Conservation (phyloP, 2,888 invertebrate genomes). For the Torymus texanus region DNA sequence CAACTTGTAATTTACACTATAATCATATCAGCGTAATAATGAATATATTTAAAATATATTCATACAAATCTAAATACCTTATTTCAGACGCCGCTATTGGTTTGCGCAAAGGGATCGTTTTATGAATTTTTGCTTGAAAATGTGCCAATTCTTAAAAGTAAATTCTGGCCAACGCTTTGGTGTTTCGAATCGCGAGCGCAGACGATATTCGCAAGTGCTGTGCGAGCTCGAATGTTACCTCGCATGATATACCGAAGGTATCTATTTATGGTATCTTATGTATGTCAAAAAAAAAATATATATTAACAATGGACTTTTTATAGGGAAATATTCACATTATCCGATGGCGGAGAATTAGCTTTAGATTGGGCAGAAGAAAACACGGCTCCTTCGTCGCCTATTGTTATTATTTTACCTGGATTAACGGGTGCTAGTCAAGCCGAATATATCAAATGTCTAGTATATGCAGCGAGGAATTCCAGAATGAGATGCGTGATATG, state of each 20-base stretch:
- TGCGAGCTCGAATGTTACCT: slow-evolving; percentile 80
- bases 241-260: slow-evolving; percentile 75
- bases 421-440: slow-evolving; percentile 85
- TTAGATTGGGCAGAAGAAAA: slow-evolving; percentile 82
- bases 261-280: too few relatives aligned
- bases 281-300: too few relatives aligned
- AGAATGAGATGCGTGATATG: slow-evolving; percentile 83
- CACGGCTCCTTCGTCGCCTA: slow-evolving; percentile 76
- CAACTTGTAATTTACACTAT: too few relatives aligned
- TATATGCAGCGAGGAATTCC: slow-evolving; percentile 79
- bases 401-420: slow-evolving; percentile 86
- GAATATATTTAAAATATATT: too few relatives aligned
- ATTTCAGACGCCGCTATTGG: slow-evolving; percentile 80
- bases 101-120: slow-evolving; percentile 81
- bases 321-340: slow-evolving; percentile 80
- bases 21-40: too few relatives aligned
- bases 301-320: too few relatives aligned
- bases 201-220: slow-evolving; percentile 82
- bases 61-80: slow-evolving; percentile 27
- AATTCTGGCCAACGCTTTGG: slow-evolving; percentile 88
- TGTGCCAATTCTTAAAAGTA: slow-evolving; percentile 81
- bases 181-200: slow-evolving; percentile 85
- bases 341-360: slow-evolving; percentile 85
- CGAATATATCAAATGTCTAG: slow-evolving; percentile 85
- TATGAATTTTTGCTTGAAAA: slow-evolving; percentile 79